A percentile compares a stretch with the other conserved stretches of the same genome.
Conservation (phyloP, 2,797 vertebrate genomes). For the Sebastolobus altivelis region DNA sequence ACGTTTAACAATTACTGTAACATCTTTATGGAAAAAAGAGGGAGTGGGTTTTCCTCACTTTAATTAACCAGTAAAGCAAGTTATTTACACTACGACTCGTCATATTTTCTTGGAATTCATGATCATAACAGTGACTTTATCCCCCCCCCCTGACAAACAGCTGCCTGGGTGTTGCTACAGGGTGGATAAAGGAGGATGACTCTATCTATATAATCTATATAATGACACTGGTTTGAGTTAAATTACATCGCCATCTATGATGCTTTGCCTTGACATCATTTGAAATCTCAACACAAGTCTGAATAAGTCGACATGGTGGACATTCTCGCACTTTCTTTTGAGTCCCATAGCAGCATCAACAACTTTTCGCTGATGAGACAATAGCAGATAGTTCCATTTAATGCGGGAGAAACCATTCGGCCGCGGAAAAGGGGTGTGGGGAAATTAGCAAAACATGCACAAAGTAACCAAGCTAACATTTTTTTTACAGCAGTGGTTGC, state of each 20-base stretch:
- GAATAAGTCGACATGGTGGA: neutral
- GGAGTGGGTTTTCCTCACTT: neutral
- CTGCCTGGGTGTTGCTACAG: constrained; percentile 29
- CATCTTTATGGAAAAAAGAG: neutral
- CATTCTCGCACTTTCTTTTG: neutral
- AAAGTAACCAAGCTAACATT: fast-evolving
- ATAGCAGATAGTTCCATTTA: constrained; percentile 90
- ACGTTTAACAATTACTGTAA: neutral
- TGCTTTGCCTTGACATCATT: neutral
- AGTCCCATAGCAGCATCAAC: constrained; percentile 68
- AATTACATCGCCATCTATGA: constrained; percentile 4
- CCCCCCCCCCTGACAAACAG: neutral
- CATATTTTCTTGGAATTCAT: neutral
- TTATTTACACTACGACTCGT: neutral
- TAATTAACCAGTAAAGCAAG: neutral
- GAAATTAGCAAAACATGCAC: constrained; percentile 12
- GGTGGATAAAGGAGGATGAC: constrained; percentile 28
- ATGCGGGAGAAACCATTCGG: constrained; percentile 83
- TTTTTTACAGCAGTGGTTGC: fast-evolving
- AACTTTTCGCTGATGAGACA: constrained; percentile 93
- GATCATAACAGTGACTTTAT: neutral
- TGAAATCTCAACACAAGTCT: no score
- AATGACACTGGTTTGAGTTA: constrained; percentile 5
- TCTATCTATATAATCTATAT: constrained; percentile 31
- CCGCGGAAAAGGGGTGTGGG: constrained; percentile 67